Evolutionary conservation across 2,888 invertebrate genomes (phyloP).

Genomic region (Calameuta filiformis): DNA sequence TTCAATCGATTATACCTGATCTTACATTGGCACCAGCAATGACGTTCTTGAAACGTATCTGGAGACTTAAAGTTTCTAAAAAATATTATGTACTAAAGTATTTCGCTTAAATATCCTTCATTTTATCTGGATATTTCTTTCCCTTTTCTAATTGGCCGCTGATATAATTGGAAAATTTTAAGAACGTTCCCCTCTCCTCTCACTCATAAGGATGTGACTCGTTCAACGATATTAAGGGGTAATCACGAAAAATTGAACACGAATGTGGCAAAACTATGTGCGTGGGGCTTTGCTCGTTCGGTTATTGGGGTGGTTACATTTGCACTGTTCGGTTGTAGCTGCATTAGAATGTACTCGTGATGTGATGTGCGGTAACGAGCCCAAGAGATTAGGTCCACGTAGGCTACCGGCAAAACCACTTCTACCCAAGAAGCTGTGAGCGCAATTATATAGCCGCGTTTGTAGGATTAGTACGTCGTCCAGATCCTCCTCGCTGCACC

Average conservation of each 20-base stretch:
- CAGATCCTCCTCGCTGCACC: slow-evolving; percentile 76
- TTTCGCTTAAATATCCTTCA: not conserved
- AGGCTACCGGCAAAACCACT: slow-evolving; percentile 65
- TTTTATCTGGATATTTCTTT: not conserved
- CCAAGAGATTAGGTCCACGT: slow-evolving; percentile 59
- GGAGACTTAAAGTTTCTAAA: not conserved
- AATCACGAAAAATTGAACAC: not conserved
- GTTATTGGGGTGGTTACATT: slow-evolving; percentile 55
- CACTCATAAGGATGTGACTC: not conserved
- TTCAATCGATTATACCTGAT: not conserved
- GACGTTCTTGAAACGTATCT: not conserved
- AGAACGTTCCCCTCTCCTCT: not conserved
- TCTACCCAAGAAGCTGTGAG: slow-evolving; percentile 72
- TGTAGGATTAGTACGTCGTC: slow-evolving; percentile 77
- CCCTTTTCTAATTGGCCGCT: not conserved
- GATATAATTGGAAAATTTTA: not conserved
- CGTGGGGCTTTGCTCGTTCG: slow-evolving; percentile 54
- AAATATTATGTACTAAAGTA: not conserved
- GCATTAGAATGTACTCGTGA: slow-evolving; percentile 62
- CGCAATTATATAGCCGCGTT: slow-evolving; percentile 71
- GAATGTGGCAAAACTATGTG: slow-evolving; percentile 39
- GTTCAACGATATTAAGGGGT: not conserved
- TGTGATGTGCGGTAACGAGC: slow-evolving; percentile 62
- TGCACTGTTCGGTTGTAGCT: slow-evolving; percentile 57
- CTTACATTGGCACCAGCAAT: not conserved